These are phyloP conservation scores for Chelmon rostratus DNA, from an alignment of 2,797 vertebrate genomes.

Conservation along the genomic window DNA sequence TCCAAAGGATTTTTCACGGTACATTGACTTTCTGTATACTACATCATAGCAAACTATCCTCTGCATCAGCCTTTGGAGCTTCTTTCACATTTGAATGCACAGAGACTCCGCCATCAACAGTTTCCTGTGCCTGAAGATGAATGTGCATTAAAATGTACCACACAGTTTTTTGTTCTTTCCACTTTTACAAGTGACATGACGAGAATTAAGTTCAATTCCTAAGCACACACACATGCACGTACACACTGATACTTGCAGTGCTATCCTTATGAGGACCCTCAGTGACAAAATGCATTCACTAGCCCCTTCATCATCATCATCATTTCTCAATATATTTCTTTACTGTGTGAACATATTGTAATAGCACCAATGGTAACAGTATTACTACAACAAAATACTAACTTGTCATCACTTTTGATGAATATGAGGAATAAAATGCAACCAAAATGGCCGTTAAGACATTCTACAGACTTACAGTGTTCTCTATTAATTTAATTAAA, in stretches of 20 bases:
- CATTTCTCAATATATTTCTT: neutral
- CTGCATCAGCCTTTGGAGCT: conserved; percentile 43
- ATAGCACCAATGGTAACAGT: neutral
- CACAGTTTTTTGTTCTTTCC: conserved; percentile 12
- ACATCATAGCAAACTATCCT: conserved; percentile 53
- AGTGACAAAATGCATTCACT: too few relatives aligned
- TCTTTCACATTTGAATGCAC: conserved; percentile 59
- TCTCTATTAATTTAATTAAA: neutral
- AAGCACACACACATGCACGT: neutral
- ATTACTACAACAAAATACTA: neutral
- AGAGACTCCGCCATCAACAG: conserved; percentile 36
- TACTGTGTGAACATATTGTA: neutral
- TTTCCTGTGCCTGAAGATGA: conserved; percentile 38
- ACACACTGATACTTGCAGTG: too few relatives aligned
- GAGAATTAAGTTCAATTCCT: conserved; percentile 11
- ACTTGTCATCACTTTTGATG: neutral
- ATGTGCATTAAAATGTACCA: neutral
- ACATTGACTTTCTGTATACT: conserved; percentile 46
- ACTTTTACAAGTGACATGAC: conserved; percentile 20
- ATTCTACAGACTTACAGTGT: neutral
- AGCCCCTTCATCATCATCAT: neutral
- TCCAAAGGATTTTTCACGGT: conserved; percentile 57
- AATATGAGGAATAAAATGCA: neutral
- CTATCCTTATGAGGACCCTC: too few relatives aligned
- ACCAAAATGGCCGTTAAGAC: neutral